A percentile compares a stretch with the other conserved stretches of the same genome.
Evolutionary conservation across 2,888 invertebrate genomes (phyloP).

Genomic region (Perizoma affinitatum): DNA sequence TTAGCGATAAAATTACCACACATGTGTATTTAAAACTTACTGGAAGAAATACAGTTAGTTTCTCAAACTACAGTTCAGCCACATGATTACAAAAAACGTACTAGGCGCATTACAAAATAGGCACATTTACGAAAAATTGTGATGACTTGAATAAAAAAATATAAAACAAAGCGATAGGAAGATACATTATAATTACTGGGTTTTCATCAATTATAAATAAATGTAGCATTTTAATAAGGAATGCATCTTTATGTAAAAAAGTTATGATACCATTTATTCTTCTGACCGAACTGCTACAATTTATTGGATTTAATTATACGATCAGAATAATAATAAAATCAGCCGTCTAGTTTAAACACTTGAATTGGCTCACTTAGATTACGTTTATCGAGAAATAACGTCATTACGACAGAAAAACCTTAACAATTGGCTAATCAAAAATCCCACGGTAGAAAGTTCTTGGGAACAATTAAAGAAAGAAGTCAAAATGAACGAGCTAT

Average conservation of each 20-base stretch:
- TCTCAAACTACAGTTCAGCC: conserved; percentile 7
- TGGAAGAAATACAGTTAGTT: conserved; percentile 33
- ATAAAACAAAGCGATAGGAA: neutral
- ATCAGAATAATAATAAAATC: too few relatives aligned
- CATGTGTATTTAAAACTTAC: conserved; percentile 22
- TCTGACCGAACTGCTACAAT: too few relatives aligned
- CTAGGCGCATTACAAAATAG: neutral
- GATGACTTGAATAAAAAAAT: conserved; percentile 3
- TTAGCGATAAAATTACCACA: conserved; percentile 15
- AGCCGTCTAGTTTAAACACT: neutral
- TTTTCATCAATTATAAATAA: conserved; percentile 8
- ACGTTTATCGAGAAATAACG: conserved; percentile 3
- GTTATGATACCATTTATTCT: too few relatives aligned
- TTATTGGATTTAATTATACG: too few relatives aligned
- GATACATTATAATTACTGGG: conserved; percentile 6
- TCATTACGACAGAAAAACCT: neutral
- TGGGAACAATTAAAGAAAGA: neutral
- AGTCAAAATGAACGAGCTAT: too few relatives aligned
- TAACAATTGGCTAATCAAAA: neutral
- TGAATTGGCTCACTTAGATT: conserved; percentile 1
- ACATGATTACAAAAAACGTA: conserved; percentile 18
- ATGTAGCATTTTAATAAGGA: conserved; percentile 11
- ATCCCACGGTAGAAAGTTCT: conserved; percentile 2
- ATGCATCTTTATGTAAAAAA: conserved; percentile 11
- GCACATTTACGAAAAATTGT: conserved; percentile 15